phyloP scores from a whole-genome alignment of 2,113 vertebrate genomes.

The Montifringilla adamsi region DNA sequence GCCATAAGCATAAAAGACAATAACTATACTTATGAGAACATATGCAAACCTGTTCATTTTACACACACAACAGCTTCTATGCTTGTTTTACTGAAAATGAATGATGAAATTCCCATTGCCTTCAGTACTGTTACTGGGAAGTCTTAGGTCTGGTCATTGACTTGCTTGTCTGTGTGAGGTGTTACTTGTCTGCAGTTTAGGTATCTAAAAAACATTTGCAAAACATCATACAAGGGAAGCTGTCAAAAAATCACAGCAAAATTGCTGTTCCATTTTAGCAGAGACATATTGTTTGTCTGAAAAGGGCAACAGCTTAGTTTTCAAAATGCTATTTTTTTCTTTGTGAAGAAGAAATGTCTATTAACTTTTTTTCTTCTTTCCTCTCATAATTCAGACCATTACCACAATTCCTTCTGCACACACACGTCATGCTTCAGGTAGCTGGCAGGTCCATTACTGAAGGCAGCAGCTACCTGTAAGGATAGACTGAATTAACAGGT shows the following conservation, averaged over 20 bases:
- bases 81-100: neutral
- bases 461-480: neutral
- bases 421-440: neutral
- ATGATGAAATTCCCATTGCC: neutral
- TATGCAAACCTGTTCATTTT: neutral
- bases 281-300: neutral
- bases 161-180: neutral
- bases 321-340: neutral
- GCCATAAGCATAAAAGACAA: neutral
- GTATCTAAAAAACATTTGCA: neutral
- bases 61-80: neutral
- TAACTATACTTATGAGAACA: neutral
- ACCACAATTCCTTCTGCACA: neutral
- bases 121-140: neutral
- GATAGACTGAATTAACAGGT: neutral
- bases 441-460: neutral
- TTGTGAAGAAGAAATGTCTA: neutral
- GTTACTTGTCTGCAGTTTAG: neutral
- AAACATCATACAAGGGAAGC: neutral
- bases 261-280: neutral
- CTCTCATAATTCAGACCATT: accelerated
- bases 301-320: neutral
- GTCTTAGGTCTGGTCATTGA: neutral
- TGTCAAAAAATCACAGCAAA: neutral
- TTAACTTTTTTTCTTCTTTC: neutral